phyloP scores from a whole-genome alignment of 2,113 vertebrate species.

The Nymphicus hollandicus region DNA sequence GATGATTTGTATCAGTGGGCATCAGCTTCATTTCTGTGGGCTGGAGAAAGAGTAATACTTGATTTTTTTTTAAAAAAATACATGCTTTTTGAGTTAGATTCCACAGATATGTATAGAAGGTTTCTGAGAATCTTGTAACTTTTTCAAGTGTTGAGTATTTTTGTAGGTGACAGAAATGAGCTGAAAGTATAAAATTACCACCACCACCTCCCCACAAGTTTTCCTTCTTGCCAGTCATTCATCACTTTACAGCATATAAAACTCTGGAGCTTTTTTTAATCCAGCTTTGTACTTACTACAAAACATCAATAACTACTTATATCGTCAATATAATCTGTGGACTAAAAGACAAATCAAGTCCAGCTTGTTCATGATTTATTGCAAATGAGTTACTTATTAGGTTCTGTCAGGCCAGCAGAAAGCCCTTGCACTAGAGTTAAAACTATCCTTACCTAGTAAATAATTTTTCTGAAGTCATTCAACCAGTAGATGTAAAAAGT shows the following conservation, averaged over 20 bases:
- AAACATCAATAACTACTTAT: slow-evolving; percentile 27
- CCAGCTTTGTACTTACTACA: background rate
- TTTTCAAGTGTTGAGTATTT: background rate
- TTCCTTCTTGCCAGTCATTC: background rate
- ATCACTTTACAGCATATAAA: background rate
- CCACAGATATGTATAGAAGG: background rate
- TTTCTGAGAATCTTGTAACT: background rate
- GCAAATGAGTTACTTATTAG: background rate
- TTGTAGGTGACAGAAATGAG: background rate
- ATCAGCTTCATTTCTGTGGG: background rate
- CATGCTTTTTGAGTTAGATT: background rate
- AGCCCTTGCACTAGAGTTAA: background rate
- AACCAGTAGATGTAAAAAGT: background rate
- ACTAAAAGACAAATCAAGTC: background rate
- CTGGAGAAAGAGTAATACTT: background rate
- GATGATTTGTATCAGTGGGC: background rate
- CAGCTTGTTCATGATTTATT: slow-evolving; percentile 19
- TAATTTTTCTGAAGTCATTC: background rate
- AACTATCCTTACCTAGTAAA: background rate
- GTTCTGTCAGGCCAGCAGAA: slow-evolving; percentile 1
- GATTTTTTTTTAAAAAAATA: background rate
- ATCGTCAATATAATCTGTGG: background rate
- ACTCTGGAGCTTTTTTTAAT: background rate
- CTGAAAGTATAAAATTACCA: background rate
- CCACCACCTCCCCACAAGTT: accelerated